Percentiles rank a stretch among this genome's conserved stretches.
phyloP scores from a whole-genome alignment of 2,113 vertebrate species.

The Nesospiza acunhae region DNA sequence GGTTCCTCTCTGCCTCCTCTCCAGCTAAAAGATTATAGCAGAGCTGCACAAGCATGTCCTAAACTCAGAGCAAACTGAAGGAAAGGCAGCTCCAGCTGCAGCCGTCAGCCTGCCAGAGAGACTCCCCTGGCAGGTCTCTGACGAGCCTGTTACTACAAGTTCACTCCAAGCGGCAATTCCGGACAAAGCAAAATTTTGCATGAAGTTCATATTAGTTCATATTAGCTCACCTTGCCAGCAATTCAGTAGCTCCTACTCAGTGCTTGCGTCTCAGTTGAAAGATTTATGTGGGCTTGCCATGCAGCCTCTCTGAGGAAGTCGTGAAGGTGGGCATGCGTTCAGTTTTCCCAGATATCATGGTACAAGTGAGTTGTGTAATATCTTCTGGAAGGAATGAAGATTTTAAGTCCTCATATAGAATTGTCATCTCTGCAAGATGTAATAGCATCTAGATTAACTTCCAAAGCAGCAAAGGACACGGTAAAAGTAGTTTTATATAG shows the following conservation, averaged over 20 bases:
- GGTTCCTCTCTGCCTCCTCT: neutral
- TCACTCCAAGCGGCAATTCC: neutral
- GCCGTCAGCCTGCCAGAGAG: neutral
- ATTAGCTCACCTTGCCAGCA: neutral
- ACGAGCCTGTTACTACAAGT: conserved; percentile 13
- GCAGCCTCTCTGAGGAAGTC: neutral
- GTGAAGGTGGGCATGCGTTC: neutral
- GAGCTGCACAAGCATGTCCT: neutral
- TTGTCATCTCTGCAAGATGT: neutral
- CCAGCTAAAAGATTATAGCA: neutral
- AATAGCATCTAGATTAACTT: neutral
- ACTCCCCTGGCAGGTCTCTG: neutral
- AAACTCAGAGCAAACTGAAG: neutral
- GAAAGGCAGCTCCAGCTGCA: neutral
- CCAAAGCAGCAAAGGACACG: neutral
- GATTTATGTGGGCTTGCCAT: neutral
- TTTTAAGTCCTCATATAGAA: neutral
- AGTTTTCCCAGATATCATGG: neutral
- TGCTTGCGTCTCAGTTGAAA: neutral
- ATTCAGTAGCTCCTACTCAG: conserved; percentile 17
- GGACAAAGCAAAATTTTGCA: neutral
- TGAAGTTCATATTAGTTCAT: conserved; percentile 54
- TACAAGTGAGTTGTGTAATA: neutral
- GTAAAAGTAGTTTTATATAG: neutral
- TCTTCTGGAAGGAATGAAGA: neutral